Percentiles rank a stretch among this genome's conserved stretches.
These are phyloP conservation scores for Nannospalax galili DNA, from an alignment of 2,113 vertebrate species.

Conservation along the genomic window DNA sequence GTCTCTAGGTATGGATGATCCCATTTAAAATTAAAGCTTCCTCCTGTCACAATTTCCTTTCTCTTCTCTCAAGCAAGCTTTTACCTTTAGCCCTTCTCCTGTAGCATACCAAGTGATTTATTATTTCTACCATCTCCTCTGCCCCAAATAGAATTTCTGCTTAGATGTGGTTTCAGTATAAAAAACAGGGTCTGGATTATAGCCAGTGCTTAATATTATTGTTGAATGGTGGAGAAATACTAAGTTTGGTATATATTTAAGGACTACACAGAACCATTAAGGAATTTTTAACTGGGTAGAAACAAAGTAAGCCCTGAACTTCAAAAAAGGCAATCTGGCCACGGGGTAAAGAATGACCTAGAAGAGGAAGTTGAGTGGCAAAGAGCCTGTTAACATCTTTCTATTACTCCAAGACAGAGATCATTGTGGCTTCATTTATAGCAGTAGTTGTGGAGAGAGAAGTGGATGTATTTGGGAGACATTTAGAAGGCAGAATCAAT, in stretches of 20 bases:
- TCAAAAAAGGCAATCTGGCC: slow-evolving; percentile 5
- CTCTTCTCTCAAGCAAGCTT: neutral
- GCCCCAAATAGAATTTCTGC: neutral
- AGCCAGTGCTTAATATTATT: neutral
- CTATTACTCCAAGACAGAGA: neutral
- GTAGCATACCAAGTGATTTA: neutral
- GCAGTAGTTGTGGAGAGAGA: neutral
- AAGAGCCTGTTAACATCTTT: neutral
- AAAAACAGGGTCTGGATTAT: neutral
- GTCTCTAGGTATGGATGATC: neutral
- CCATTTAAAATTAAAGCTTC: neutral
- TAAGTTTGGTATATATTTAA: neutral
- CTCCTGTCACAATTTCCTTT: neutral
- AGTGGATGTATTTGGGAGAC: neutral
- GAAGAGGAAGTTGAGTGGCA: neutral
- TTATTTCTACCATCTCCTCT: neutral
- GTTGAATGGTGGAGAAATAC: neutral
- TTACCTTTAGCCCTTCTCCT: neutral
- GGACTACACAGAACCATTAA: slow-evolving; percentile 20
- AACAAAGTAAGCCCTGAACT: neutral
- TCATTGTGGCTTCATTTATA: neutral
- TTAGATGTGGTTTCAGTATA: neutral
- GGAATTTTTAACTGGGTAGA: slow-evolving; percentile 9
- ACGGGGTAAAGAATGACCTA: neutral
- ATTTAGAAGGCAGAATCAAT: slow-evolving; percentile 17